Evolutionary conservation across 2,797 vertebrate species (phyloP).

Genomic region (Lagocephalus sceleratus): DNA sequence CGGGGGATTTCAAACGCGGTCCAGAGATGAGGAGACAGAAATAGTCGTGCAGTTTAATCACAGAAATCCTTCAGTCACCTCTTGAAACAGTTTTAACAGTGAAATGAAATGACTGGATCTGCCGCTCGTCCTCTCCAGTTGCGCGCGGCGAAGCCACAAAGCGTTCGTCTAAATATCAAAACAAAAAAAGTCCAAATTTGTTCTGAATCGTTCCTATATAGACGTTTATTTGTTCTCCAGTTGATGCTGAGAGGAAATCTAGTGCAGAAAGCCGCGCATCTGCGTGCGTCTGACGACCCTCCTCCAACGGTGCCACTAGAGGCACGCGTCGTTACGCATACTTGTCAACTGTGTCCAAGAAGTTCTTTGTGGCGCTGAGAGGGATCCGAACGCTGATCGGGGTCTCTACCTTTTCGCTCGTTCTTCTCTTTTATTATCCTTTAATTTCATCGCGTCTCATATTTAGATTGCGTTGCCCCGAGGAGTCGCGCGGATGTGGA

Average conservation of each 20-base stretch:
- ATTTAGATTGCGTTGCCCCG: background rate
- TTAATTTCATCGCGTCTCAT: background rate
- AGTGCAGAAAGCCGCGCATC: slow-evolving; percentile 39
- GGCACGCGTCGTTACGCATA: slow-evolving; percentile 68
- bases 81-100: slow-evolving; percentile 24
- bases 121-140: slow-evolving; percentile 14
- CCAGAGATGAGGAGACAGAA: background rate
- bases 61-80: slow-evolving; percentile 17
- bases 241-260: slow-evolving; percentile 39
- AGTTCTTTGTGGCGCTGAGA: slow-evolving; percentile 48
- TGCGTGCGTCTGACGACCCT: slow-evolving; percentile 61
- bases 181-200: background rate
- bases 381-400: slow-evolving; percentile 19
- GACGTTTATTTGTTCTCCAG: slow-evolving; percentile 30
- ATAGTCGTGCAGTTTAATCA: slow-evolving; percentile 32
- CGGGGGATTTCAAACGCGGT: slow-evolving; percentile 16
- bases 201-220: no score
- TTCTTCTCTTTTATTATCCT: background rate
- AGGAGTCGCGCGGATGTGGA: background rate
- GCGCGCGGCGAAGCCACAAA: background rate
- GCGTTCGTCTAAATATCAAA: background rate
- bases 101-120: slow-evolving; percentile 4
- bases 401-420: slow-evolving; percentile 5
- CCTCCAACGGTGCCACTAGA: slow-evolving; percentile 65
- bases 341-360: slow-evolving; percentile 62